Percentiles rank a stretch among this genome's conserved stretches.
Conservation (phyloP, 2,113 vertebrate genomes). For the Sporophila hypoxantha region DNA sequence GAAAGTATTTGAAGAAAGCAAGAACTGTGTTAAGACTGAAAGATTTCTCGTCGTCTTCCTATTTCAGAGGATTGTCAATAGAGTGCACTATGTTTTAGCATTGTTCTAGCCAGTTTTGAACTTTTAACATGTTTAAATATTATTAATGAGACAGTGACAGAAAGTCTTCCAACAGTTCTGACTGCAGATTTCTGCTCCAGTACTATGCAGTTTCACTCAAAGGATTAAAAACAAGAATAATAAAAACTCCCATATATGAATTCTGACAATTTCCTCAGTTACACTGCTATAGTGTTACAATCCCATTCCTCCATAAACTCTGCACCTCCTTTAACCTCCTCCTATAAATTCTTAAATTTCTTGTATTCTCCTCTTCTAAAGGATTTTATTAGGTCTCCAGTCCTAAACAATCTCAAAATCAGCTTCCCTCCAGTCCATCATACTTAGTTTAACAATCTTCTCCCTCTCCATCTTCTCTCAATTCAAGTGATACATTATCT, state of each 20-base stretch:
- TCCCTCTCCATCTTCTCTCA: background rate
- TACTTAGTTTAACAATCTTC: background rate
- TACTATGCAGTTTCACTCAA: background rate
- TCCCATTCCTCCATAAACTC: background rate
- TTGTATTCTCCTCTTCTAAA: background rate
- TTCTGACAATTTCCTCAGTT: background rate
- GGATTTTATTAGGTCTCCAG: background rate
- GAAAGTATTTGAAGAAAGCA: background rate
- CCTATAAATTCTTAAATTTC: background rate
- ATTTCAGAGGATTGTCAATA: background rate
- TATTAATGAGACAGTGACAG: background rate
- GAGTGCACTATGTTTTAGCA: background rate
- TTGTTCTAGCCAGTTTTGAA: background rate
- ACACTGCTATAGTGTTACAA: background rate
- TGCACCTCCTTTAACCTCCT: background rate
- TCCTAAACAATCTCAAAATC: background rate
- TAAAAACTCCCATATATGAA: background rate
- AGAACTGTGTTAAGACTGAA: background rate
- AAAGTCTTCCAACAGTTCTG: background rate
- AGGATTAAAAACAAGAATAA: background rate
- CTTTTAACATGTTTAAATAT: background rate
- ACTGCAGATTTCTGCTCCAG: background rate
- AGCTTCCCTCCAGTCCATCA: background rate
- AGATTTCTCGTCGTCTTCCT: background rate
- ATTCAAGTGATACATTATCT: background rate